Evolutionary conservation across 1,140 invertebrate species (phyloP), one percentile per base, ranked within the genome.

Genomic region (Orussus abietinus): DNA sequence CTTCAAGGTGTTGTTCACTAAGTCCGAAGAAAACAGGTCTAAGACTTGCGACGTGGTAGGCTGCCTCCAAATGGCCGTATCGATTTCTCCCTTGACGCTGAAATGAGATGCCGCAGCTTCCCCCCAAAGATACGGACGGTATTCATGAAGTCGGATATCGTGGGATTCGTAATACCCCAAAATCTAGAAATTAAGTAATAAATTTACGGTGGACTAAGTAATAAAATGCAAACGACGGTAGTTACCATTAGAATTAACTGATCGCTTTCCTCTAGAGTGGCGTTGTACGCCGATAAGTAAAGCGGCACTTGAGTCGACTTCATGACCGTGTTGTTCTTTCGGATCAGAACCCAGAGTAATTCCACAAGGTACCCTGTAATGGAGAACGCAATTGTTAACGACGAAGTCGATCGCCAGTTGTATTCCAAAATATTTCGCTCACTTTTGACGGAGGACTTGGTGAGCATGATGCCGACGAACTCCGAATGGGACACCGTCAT

Each of bases 91-190:
- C 36, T 80, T 76, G 1, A 88, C 71, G 9, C 83, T 81, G 52
- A 90, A 90, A 63, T 87, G 80, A 20, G 78, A 80, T 7, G 84
- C 80, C 0, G 87, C 88, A 10, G 81, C 79, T 57, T 80, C 79
- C 4, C 89, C 87, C 81, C 85, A 91, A 1, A 91, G 69, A 53
- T 84, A 90, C 9, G 88, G 88, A 46, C 82, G 81, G 53, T 80
- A 89, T 66, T 82, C 74, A 30, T 77, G 72, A 9, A 87, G 72
- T 42, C 77, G 78, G 22, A 80, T 66, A 10, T 75, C 74, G 34
- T 76, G 72, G 20, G 57, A 63, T 62, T 86, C 84, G 52, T 85
- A 86, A 45, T 76, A 72, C 17, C 77, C 69, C 20, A 86, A 57
- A 49, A 86, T 67, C 69, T 75, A 15, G 22, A 33, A 25, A n/a